phyloP scores from a whole-genome alignment of 1,140 invertebrate genomes.

The Apis cerana region DNA sequence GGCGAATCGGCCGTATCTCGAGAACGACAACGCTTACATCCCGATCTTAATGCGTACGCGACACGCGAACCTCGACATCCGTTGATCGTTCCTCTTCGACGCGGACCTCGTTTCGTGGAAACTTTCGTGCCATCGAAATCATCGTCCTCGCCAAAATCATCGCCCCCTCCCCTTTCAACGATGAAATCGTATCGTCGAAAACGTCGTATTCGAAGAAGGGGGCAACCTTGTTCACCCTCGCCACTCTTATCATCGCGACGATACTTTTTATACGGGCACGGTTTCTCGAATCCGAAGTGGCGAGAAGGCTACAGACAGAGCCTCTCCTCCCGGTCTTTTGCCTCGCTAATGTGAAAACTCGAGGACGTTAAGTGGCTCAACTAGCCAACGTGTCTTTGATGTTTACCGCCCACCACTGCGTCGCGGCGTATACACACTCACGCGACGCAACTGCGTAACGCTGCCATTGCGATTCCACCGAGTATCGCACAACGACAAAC shows the following conservation, averaged over 20 bases:
- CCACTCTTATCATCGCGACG: too few relatives aligned
- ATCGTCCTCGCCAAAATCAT: background rate
- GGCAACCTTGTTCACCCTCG: slow-evolving; percentile 22
- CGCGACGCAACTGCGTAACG: slow-evolving; percentile 66
- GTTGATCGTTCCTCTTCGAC: slow-evolving; percentile 50
- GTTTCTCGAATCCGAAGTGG: too few relatives aligned
- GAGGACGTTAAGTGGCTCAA: slow-evolving; percentile 77
- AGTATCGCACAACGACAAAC: slow-evolving; percentile 34
- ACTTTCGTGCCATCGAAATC: slow-evolving; percentile 2
- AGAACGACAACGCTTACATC: slow-evolving; percentile 59
- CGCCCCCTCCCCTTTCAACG: background rate
- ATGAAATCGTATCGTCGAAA: too few relatives aligned
- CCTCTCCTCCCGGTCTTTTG: slow-evolving; percentile 63
- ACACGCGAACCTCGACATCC: slow-evolving; percentile 64
- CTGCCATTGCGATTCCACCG: slow-evolving; percentile 58
- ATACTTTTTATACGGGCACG: too few relatives aligned
- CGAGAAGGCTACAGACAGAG: too few relatives aligned
- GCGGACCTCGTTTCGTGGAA: slow-evolving; percentile 55
- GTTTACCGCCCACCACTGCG: slow-evolving; percentile 63
- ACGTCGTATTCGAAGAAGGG: too few relatives aligned
- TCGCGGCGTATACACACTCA: slow-evolving; percentile 51
- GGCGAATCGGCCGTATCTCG: slow-evolving; percentile 54
- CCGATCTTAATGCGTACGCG: slow-evolving; percentile 61
- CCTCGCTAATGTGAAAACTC: slow-evolving; percentile 78
- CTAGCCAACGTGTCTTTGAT: slow-evolving; percentile 76